Evolutionary conservation across 2,888 invertebrate genomes (phyloP), one percentile per base, ranked within the genome.

Genomic region (Tetranychus piercei): DNA sequence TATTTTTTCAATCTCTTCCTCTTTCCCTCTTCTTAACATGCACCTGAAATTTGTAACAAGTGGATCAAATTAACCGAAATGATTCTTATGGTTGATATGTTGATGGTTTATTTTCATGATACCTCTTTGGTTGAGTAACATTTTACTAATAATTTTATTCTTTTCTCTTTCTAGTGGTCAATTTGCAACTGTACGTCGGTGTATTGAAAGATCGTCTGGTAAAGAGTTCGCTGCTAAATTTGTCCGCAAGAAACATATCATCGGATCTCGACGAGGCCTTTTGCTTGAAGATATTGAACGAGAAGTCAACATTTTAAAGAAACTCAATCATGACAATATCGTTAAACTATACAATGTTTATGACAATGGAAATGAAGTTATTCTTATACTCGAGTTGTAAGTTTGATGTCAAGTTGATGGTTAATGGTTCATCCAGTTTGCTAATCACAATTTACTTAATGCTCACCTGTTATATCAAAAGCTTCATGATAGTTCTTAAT

Each of bases 191-290:
- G 88, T 88, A 64, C 83, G 85, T 79, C 84, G 85, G 80, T 87
- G 87, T 77, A 81, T 83, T 74, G 84, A 86, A 78, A 82, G 83
- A 77, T 82, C 82, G 76, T 85, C 85, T 6, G 84, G 85, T 15
- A 81, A 82, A 69, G 83, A 85, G 77, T 87, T 85, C 80, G 88
- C 88, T 55, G 88, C 87, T 75, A 88, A 88, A 81, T 87, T 86
- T 80, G 86, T 88, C 80, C 83, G 86, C 76, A 87, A 87, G 79
- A 71, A 71, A 43, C 82, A 85, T 43, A 83, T 87, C 73, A 84
- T 84, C 70, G 79, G 81, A 7, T 81, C 81, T 20, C 83, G 87
- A 77, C 79, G 84, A 9, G 87, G 87, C 20, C 86, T 86, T 71
- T 84, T 85, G 73, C 82, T 86, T 78, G 85, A 86, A 78, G 87